Evolutionary conservation across 2,888 invertebrate species (phyloP).

Genomic region (Syrphus vitripennis): DNA sequence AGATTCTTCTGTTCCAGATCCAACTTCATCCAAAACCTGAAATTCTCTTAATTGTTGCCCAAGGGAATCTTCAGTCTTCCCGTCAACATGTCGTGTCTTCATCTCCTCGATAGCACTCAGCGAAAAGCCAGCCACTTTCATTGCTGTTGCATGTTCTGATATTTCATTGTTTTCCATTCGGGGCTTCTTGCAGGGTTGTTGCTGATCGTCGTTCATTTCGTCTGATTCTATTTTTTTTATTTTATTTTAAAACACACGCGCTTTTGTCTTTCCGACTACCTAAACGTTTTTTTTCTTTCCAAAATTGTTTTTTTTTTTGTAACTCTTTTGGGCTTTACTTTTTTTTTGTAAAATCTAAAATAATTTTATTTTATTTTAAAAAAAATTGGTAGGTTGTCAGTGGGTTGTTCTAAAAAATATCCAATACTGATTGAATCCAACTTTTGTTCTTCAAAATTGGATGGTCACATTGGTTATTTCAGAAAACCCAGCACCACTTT

Average conservation of each 20-base stretch:
- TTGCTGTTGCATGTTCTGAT: conserved; percentile 73
- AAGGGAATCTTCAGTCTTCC: conserved; percentile 74
- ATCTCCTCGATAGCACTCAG: conserved; percentile 79
- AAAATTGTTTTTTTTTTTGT: conserved; percentile 37
- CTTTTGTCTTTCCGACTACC: neutral
- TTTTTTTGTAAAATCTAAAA: conserved; percentile 11
- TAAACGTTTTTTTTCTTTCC: neutral
- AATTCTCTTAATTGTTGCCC: conserved; percentile 83
- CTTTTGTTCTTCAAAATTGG: conserved; percentile 79
- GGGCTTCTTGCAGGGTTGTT: conserved; percentile 53
- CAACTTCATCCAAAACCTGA: conserved; percentile 86
- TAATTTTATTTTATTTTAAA: neutral
- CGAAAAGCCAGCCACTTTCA: conserved; percentile 78
- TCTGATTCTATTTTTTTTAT: neutral
- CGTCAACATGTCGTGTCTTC: conserved; percentile 77
- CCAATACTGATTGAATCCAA: conserved; percentile 82
- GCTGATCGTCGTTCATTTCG: conserved; percentile 47
- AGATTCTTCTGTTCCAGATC: conserved; percentile 81
- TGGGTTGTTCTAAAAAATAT: conserved; percentile 79
- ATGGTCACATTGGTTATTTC: conserved; percentile 81
- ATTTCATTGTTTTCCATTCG: conserved; percentile 70
- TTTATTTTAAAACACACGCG: neutral
- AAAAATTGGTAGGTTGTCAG: conserved; percentile 71
- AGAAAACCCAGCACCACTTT: conserved; percentile 76
- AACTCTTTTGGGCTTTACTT: conserved; percentile 1